Evolutionary conservation across 1,140 invertebrate species (phyloP).

Genomic region (Drosophila nannoptera): DNA sequence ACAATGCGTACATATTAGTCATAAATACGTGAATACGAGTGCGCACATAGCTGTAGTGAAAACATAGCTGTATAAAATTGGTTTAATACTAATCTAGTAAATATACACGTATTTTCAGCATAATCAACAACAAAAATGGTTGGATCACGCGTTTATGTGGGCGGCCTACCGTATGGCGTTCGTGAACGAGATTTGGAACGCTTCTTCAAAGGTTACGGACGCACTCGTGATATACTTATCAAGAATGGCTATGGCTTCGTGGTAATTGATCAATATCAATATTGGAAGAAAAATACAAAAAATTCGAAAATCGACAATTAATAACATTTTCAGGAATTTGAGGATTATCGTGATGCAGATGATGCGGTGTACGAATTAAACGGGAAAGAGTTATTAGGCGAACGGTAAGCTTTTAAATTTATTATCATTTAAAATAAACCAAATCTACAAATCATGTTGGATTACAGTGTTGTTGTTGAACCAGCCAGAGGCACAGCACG

Average conservation of each 20-base stretch:
- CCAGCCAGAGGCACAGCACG: constrained; percentile 85
- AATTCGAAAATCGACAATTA: constrained; percentile 23
- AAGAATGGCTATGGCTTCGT: constrained; percentile 99
- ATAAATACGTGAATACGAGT: not conserved
- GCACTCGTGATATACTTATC: constrained; percentile 96
- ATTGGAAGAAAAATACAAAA: not conserved
- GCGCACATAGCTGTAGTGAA: constrained; percentile 12
- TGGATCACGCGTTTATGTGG: constrained; percentile 96
- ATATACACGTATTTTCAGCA: constrained; percentile 23
- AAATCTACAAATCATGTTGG: constrained; percentile 12
- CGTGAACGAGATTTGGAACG: constrained; percentile 97
- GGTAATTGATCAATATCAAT: constrained; percentile 63
- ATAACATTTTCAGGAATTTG: constrained; percentile 92
- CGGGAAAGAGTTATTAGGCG: constrained; percentile 96
- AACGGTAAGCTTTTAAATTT: constrained; percentile 84
- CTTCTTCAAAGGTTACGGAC: constrained; percentile 98
- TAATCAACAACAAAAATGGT: constrained; percentile 84
- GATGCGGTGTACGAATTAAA: constrained; percentile 99
- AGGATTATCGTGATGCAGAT: constrained; percentile 98
- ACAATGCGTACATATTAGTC: not conserved
- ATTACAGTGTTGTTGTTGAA: constrained; percentile 92
- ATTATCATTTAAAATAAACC: not conserved
- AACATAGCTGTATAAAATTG: constrained; percentile 24
- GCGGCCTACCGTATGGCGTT: constrained; percentile 94
- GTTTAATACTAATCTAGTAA: not conserved